Base-by-base conservation (phyloP, 2,113 vertebrate species). In the Grammomys surdaster region DNA sequence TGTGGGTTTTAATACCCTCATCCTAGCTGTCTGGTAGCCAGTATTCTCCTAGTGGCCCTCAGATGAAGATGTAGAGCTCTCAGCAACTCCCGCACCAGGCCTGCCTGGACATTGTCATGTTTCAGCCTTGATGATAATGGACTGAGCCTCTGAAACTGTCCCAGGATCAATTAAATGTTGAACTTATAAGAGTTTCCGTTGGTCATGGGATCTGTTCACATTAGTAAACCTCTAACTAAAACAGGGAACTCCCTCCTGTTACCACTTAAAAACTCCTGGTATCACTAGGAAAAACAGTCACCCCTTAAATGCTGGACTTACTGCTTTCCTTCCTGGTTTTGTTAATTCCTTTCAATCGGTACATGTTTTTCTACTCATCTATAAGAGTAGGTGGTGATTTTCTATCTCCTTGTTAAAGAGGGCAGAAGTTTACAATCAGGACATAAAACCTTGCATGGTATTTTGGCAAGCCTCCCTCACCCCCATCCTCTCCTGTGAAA, bases 281-380 rank as follows among this genome's bases (percentile, higher is more conserved):
- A 51, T 88, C 90, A 16, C 31, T 46, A 81, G 80, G 67, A 85
- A 43, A 88, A 96, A 69, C 82, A 51, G 48, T 26, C 36, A 86
- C 43, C 14, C 22, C 54, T 60, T 70, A 93, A 96, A 91, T 9
- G 46, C 0, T 12, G 67, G 56, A n/a, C 36, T 40, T 81, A 33
- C 13, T 36, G 17, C 4, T 80, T 22, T 80, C 17, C 28, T 63
- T 77, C 48, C 14, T 58, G 46, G 13, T 36, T 80, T 94, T 89
- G 84, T 73, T 73, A 56, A 81, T 77, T 73, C 24, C 2, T 82
- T 82, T 22, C 56, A 82, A 43, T 28, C 7, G 24, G 36, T 40
- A 40, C 36, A 40, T 60, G 33, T 60, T 60, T 60, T 60, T 22
- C 22, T 24, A 82, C 22, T 7, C 14, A 1, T 82, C 22, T 60